phyloP scores from a whole-genome alignment of 2,113 vertebrate species.

The Bettongia penicillata region DNA sequence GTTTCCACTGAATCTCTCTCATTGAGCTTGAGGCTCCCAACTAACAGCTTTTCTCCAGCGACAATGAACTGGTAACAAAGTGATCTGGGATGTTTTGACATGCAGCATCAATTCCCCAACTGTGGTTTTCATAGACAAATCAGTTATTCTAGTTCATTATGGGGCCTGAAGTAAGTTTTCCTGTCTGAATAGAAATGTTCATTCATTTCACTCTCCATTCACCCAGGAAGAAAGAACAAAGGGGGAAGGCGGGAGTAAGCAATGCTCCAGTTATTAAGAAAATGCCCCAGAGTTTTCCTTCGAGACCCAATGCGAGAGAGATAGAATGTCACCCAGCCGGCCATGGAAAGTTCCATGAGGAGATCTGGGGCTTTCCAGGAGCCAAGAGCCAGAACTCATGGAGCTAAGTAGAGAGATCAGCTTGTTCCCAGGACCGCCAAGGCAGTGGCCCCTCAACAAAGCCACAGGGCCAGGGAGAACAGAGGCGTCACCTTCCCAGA shows the following conservation, averaged over 20 bases:
- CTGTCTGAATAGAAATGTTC: constrained; percentile 76
- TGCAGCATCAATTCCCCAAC: constrained; percentile 79
- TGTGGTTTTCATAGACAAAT: constrained; percentile 81
- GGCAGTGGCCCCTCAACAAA: not conserved
- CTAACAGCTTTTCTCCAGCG: constrained; percentile 78
- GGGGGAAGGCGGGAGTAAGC: constrained; percentile 70
- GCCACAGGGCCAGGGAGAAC: not conserved
- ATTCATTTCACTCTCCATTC: constrained; percentile 72
- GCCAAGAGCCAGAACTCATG: constrained; percentile 36
- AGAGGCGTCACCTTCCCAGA: not conserved
- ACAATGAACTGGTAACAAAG: constrained; percentile 78
- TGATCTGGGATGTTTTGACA: constrained; percentile 84
- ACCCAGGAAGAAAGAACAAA: constrained; percentile 69
- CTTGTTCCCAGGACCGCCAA: not conserved
- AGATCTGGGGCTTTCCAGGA: constrained; percentile 59
- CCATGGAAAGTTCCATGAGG: constrained; percentile 56
- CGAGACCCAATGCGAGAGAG: constrained; percentile 61
- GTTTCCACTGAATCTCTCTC: constrained; percentile 75
- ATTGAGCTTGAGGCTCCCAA: constrained; percentile 75
- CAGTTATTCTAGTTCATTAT: constrained; percentile 81
- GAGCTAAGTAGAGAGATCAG: not conserved
- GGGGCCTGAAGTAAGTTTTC: constrained; percentile 78
- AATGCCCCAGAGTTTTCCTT: constrained; percentile 67
- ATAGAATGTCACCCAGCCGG: constrained; percentile 44
- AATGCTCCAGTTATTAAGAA: constrained; percentile 72